These are phyloP conservation scores for Lypha dubia DNA, from an alignment of 2,888 invertebrate genomes.

Conservation along the genomic window DNA sequence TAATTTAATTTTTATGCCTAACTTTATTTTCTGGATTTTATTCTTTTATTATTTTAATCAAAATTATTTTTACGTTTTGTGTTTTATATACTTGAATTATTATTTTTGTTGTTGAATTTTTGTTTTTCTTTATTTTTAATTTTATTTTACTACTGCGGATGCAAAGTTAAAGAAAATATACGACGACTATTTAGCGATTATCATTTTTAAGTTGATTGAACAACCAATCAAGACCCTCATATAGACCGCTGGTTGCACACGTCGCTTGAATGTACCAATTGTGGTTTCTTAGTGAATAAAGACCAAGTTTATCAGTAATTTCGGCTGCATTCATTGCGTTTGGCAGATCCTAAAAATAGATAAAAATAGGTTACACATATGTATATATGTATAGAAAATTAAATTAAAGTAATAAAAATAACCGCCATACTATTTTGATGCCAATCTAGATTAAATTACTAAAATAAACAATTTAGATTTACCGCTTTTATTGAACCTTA, in stretches of 20 bases:
- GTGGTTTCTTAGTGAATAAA: slow-evolving; percentile 98
- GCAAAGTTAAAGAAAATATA: slow-evolving; percentile 70
- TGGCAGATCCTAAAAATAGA: slow-evolving; percentile 93
- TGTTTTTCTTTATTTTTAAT: slow-evolving; percentile 73
- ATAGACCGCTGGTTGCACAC: slow-evolving; percentile 99
- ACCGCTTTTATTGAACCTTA: too few relatives aligned
- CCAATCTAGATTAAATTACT: too few relatives aligned
- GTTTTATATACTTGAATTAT: slow-evolving; percentile 65
- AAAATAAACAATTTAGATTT: too few relatives aligned
- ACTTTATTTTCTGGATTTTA: slow-evolving; percentile 67
- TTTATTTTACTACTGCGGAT: slow-evolving; percentile 71
- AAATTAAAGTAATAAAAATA: too few relatives aligned
- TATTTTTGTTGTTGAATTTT: slow-evolving; percentile 66
- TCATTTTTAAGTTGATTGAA: slow-evolving; percentile 99
- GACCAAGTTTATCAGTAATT: slow-evolving; percentile 99
- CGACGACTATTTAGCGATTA: slow-evolving; percentile 90
- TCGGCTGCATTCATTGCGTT: slow-evolving; percentile 99
- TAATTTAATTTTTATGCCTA: slow-evolving; percentile 60
- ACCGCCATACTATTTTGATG: too few relatives aligned
- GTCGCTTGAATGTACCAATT: slow-evolving; percentile 99
- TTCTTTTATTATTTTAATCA: slow-evolving; percentile 75
- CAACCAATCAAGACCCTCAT: slow-evolving; percentile 99
- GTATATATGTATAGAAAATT: too few relatives aligned
- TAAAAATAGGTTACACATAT: slow-evolving; percentile 12
- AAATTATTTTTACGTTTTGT: slow-evolving; percentile 73